Base-by-base conservation (phyloP, 2,797 vertebrate genomes). In the Hoplostethus atlanticus region DNA sequence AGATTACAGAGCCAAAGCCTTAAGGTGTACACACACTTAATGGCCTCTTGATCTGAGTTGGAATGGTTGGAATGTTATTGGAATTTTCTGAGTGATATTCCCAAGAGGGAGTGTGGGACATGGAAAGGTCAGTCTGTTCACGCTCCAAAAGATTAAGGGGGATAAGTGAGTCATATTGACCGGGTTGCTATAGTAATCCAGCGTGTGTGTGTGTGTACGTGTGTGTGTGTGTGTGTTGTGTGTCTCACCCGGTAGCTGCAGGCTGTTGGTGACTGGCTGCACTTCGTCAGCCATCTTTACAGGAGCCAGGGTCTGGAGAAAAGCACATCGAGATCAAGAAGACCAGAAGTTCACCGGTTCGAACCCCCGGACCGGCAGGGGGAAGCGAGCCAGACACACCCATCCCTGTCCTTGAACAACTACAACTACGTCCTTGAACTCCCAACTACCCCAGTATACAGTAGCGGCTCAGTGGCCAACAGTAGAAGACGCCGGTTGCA, bases 221-320 rank as follows among this genome's bases (percentile, higher is more conserved):
- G n/a, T 44, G 25, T 40, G 2, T 74, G 16, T 31, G 28, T 75
- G 8, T 63, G 11, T 40, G n/a, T 44, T 55, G 59, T 40, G 2
- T 74, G 16, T 31, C 83, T 89, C 58, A 93, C 91, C 30, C 1
- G 80, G 65, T 76, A 86, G 68, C 68, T 85, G 85, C 59, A 89
- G 77, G 77, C 71, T 73, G 70, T 71, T 72, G 55, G 76, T 15
- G 46, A 89, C 89, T 53, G 80, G 77, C 88, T 89, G 85, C 71
- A 70, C 56, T 77, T 64, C 10, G 34, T 91, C 87, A 80, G 89
- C 81, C 91, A 92, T 93, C 71, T 88, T 84, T 75, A 89, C 87
- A 67, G 89, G 89, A 84, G 89, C 84, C 89, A 90, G 87, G 53
- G 36, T 89, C 91, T 93, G 67, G 51, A 44, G 68, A 76, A 60